These are phyloP conservation scores for Sceloporus undulatus DNA, from an alignment of 2,113 vertebrate species.

Conservation along the genomic window DNA sequence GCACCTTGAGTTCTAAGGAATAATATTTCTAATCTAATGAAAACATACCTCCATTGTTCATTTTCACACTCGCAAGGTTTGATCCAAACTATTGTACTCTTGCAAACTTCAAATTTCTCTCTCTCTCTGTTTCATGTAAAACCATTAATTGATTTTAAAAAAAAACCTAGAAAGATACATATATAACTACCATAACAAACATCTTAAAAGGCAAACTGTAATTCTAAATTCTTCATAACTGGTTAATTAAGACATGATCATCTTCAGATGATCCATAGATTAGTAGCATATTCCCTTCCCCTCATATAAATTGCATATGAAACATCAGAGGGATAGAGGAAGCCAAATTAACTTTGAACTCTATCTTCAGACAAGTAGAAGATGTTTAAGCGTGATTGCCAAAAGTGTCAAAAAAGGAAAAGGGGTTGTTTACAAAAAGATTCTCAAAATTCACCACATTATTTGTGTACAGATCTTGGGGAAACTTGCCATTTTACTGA, in stretches of 20 bases:
- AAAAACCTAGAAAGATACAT: background rate
- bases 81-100: conserved; percentile 45
- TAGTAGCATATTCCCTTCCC: background rate
- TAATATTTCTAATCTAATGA: conserved; percentile 82
- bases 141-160: conserved; percentile 46
- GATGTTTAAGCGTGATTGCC: background rate
- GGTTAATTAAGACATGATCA: background rate
- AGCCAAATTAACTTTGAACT: background rate
- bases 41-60: conserved; percentile 73
- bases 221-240: conserved; percentile 14
- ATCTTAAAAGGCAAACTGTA: conserved; percentile 5
- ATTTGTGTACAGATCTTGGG: background rate
- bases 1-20: conserved; percentile 79
- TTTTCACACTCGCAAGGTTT: conserved; percentile 55
- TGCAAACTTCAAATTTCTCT: conserved; percentile 29
- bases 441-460: background rate
- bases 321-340: background rate
- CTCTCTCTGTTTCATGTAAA: conserved; percentile 40
- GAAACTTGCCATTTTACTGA: background rate
- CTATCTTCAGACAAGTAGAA: background rate
- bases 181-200: background rate
- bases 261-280: background rate
- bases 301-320: conserved; percentile 31
- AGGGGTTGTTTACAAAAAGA: background rate
- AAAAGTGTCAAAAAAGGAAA: background rate